phyloP scores from a whole-genome alignment of 2,113 vertebrate genomes.

The Ictalurus furcatus region DNA sequence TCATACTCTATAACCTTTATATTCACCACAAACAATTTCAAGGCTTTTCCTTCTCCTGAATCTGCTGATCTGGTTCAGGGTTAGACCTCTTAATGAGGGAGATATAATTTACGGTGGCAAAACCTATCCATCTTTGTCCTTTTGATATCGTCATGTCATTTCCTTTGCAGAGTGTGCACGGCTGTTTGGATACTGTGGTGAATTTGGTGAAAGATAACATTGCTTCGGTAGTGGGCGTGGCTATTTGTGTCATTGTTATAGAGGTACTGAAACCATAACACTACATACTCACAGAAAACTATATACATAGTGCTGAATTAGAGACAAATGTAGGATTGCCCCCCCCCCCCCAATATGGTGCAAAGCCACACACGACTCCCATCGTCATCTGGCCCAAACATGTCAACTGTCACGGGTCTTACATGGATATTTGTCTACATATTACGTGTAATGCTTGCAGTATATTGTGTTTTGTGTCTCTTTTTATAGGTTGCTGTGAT shows the following conservation, averaged over 20 bases:
- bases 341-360: neutral
- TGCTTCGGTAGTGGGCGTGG: slow-evolving; percentile 65
- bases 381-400: neutral
- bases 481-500: slow-evolving; percentile 13
- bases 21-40: neutral
- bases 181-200: slow-evolving; percentile 64
- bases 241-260: slow-evolving; percentile 65
- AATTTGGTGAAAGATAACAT: slow-evolving; percentile 63
- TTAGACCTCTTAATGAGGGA: no score
- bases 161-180: slow-evolving; percentile 50
- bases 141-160: neutral
- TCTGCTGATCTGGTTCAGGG: neutral
- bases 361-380: neutral
- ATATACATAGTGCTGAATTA: neutral
- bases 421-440: neutral
- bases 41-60: neutral
- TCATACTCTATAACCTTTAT: neutral
- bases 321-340: neutral
- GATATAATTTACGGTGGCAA: neutral
- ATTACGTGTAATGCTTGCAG: neutral
- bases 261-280: slow-evolving; percentile 66
- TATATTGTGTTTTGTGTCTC: neutral
- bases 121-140: neutral
- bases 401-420: neutral
- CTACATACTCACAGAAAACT: neutral